Evolutionary conservation across 30 jellyfish, hydroid and myxozoan species (phyloP).

Genomic region (Haliclystus octoradiatus): DNA sequence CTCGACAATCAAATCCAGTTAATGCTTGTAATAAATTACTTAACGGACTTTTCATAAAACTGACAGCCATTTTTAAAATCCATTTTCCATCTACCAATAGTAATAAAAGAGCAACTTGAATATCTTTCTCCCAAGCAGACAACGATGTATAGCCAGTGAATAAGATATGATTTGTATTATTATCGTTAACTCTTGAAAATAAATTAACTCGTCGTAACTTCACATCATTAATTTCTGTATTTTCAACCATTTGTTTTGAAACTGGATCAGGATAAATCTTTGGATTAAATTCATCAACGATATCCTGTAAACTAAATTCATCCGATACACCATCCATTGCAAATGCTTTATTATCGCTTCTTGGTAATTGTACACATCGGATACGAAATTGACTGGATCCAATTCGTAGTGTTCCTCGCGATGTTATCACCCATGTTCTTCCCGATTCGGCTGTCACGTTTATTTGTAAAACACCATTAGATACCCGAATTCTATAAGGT

Average conservation of each 20-base stretch:
- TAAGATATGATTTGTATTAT: constrained; percentile 78
- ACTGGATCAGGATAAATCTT: constrained; percentile 46
- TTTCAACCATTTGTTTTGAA: constrained; percentile 69
- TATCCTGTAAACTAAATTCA: constrained; percentile 49
- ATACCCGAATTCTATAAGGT: constrained; percentile 35
- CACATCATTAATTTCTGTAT: constrained; percentile 66
- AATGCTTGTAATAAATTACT: constrained; percentile 88
- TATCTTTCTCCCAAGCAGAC: constrained; percentile 83
- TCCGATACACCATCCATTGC: constrained; percentile 82
- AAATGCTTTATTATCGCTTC: constrained; percentile 41
- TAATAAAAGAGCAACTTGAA: constrained; percentile 63
- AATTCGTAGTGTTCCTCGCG: background rate
- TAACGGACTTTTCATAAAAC: constrained; percentile 72
- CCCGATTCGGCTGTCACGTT: constrained; percentile 5
- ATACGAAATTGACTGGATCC: background rate
- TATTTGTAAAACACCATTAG: constrained; percentile 62
- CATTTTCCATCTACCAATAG: constrained; percentile 50
- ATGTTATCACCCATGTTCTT: background rate
- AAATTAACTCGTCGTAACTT: constrained; percentile 51
- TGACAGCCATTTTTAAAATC: constrained; percentile 76
- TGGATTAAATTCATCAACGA: constrained; percentile 80
- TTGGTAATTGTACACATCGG: background rate
- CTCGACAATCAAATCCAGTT: constrained; percentile 76
- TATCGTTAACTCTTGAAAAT: constrained; percentile 75
- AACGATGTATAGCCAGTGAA: constrained; percentile 74